Evolutionary conservation across 1,140 invertebrate species (phyloP).

Genomic region (Scaptodrosophila lebanonensis): DNA sequence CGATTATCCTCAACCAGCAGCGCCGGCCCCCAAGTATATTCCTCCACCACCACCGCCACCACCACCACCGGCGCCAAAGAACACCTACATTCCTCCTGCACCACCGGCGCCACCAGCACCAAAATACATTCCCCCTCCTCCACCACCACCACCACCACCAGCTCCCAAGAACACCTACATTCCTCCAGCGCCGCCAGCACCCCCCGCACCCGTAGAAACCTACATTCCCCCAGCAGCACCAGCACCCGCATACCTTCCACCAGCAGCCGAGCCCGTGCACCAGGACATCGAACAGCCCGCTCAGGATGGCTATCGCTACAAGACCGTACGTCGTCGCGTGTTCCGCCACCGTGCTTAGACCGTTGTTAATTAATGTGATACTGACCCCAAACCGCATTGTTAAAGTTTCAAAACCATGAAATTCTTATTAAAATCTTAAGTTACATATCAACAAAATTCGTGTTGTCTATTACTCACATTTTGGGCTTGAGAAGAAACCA

Average conservation of each 20-base stretch:
- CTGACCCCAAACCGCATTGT: constrained; percentile 22
- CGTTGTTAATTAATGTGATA: constrained; percentile 57
- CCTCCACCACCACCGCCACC: constrained; percentile 29
- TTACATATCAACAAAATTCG: no score
- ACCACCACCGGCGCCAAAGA: constrained; percentile 37
- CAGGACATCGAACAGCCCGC: constrained; percentile 64
- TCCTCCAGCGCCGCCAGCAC: constrained; percentile 32
- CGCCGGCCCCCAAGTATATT: constrained; percentile 26
- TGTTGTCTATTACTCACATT: no score
- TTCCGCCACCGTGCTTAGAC: constrained; percentile 65
- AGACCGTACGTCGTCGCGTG: constrained; percentile 66
- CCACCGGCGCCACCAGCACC: constrained; percentile 40
- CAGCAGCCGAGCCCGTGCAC: constrained; percentile 38
- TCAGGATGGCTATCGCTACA: constrained; percentile 71
- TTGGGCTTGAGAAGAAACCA: no score
- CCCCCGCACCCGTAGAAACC: constrained; percentile 27
- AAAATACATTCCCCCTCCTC: constrained; percentile 57
- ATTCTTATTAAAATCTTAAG: neutral
- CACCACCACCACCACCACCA: constrained; percentile 56
- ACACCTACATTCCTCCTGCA: constrained; percentile 41
- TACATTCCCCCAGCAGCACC: constrained; percentile 50
- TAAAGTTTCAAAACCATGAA: constrained; percentile 12
- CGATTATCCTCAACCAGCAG: constrained; percentile 54
- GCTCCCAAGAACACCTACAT: constrained; percentile 58
- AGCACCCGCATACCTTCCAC: constrained; percentile 35